Percentiles rank a stretch among this genome's conserved stretches.
Evolutionary conservation across 2,797 vertebrate genomes (phyloP).

Genomic region (Ispidina lecontei): DNA sequence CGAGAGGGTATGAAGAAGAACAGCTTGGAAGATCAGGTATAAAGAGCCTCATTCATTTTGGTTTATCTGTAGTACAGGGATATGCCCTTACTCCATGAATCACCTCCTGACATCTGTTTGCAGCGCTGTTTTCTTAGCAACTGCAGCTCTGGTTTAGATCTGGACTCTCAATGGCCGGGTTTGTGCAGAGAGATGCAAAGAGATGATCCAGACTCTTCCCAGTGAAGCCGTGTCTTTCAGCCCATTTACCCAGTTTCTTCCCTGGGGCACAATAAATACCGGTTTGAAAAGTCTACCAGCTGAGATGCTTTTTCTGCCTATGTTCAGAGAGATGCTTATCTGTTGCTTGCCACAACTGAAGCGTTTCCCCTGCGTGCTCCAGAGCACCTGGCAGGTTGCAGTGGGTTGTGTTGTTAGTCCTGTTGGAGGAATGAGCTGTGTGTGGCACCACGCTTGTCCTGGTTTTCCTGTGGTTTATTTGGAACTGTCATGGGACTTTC

Average conservation of each 20-base stretch:
- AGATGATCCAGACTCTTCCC: not conserved
- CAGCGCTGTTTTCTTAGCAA: conserved; percentile 75
- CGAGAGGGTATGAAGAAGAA: not conserved
- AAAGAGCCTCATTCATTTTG: conserved; percentile 46
- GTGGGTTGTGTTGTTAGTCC: not conserved
- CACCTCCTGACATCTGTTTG: conserved; percentile 60
- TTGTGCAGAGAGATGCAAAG: not conserved
- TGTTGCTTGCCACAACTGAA: conserved; percentile 21
- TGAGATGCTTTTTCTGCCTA: not conserved
- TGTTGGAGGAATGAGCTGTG: not conserved
- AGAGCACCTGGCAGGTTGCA: not conserved
- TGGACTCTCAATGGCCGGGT: conserved; percentile 19
- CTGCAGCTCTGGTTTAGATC: conserved; percentile 54
- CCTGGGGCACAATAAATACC: not conserved
- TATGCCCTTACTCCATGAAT: conserved; percentile 62
- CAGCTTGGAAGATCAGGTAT: conserved; percentile 54
- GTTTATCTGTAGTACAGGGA: conserved; percentile 61
- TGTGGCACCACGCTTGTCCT: not conserved
- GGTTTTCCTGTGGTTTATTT: not conserved
- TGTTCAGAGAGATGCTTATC: conserved; percentile 11
- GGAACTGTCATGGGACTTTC: not conserved
- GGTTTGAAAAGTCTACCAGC: not conserved
- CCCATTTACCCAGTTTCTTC: not conserved
- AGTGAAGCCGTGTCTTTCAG: not conserved
- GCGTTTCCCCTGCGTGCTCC: not conserved